These are phyloP conservation scores for Portevinia maculata DNA, from an alignment of 2,888 invertebrate species.

Conservation along the genomic window DNA sequence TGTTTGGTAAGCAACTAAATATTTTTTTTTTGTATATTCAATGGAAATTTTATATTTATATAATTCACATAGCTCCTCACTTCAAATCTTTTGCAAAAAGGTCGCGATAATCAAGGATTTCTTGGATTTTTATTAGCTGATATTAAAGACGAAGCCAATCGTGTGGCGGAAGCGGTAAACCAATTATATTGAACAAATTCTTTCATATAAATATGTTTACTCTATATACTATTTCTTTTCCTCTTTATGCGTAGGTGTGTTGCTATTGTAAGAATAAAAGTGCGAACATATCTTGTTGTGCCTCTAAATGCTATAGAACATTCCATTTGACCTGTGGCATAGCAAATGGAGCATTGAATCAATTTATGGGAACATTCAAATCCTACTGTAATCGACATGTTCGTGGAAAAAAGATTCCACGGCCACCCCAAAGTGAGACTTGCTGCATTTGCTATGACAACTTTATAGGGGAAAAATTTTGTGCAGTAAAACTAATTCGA, in stretches of 20 bases:
- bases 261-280: slow-evolving; percentile 86
- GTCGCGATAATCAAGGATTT: slow-evolving; percentile 87
- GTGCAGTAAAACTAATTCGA: slow-evolving; percentile 84
- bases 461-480: slow-evolving; percentile 78
- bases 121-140: slow-evolving; percentile 89
- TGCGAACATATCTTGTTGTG: slow-evolving; percentile 90
- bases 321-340: slow-evolving; percentile 92
- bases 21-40: background rate
- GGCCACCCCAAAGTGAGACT: slow-evolving; percentile 63
- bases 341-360: slow-evolving; percentile 85
- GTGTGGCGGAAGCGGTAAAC: slow-evolving; percentile 87
- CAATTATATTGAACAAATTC: background rate
- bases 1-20: slow-evolving; percentile 85
- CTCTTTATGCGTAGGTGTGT: slow-evolving; percentile 85
- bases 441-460: slow-evolving; percentile 90
- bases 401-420: slow-evolving; percentile 16
- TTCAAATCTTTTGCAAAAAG: slow-evolving; percentile 87
- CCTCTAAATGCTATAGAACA: slow-evolving; percentile 85
- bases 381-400: slow-evolving; percentile 80
- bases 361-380: slow-evolving; percentile 86
- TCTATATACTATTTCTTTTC: slow-evolving; percentile 14
- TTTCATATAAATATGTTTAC: slow-evolving; percentile 5
- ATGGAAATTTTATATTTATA: slow-evolving; percentile 6
- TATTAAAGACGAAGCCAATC: slow-evolving; percentile 86
- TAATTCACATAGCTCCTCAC: slow-evolving; percentile 86